These are phyloP conservation scores for Spheniscus mendiculus DNA, from an alignment of 2,113 vertebrate genomes.

Conservation along the genomic window DNA sequence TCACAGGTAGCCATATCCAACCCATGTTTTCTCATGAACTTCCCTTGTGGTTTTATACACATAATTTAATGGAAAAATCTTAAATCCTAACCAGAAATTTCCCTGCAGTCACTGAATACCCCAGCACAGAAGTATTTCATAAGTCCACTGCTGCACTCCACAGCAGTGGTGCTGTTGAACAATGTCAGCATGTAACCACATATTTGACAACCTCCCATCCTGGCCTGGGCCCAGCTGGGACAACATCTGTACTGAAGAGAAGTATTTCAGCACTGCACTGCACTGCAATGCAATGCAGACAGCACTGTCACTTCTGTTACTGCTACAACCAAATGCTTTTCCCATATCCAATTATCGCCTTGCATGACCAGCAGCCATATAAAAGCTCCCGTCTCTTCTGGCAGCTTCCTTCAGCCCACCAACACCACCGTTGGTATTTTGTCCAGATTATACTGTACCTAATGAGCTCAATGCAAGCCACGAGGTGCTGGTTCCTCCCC, in stretches of 20 bases:
- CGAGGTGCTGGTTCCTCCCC: neutral
- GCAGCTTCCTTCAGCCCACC: neutral
- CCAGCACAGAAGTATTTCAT: neutral
- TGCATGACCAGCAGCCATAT: rapidly evolving
- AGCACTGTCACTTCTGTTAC: neutral
- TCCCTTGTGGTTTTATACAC: neutral
- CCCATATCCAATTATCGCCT: neutral
- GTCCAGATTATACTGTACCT: neutral
- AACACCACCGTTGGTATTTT: rapidly evolving
- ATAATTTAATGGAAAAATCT: neutral
- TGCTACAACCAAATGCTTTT: neutral
- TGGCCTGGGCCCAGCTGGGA: neutral
- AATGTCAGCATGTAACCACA: neutral
- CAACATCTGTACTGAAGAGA: neutral
- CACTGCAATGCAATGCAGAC: neutral
- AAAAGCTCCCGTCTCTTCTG: neutral
- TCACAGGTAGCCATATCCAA: neutral
- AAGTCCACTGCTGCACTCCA: neutral
- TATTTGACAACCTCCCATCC: neutral
- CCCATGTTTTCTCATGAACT: neutral
- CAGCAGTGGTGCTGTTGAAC: neutral
- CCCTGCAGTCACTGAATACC: neutral
- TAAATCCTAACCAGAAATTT: neutral
- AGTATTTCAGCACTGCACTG: neutral
- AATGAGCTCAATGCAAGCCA: neutral